Evolutionary conservation across 2,888 invertebrate species (phyloP).

Genomic region (Choreutis nemorana): DNA sequence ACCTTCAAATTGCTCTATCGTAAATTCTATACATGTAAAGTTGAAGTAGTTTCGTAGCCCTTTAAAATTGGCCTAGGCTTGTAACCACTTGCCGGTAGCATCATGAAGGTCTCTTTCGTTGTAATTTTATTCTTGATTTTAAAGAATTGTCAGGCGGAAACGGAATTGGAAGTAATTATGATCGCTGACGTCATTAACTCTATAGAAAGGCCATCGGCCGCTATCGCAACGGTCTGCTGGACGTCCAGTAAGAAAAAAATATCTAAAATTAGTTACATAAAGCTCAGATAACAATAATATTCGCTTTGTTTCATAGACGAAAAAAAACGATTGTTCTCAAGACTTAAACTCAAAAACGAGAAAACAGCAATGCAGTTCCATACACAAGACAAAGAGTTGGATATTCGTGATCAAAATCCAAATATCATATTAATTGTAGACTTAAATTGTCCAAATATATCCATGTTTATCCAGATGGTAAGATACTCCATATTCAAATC

Average conservation of each 20-base stretch:
- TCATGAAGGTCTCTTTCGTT: too few species aligned
- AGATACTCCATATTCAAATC: conserved; percentile 3
- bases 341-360: conserved; percentile 18
- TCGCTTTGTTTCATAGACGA: conserved; percentile 23
- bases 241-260: conserved; percentile 24
- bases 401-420: conserved; percentile 24
- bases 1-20: too few species aligned
- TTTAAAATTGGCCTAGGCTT: too few species aligned
- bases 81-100: too few species aligned
- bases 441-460: conserved; percentile 28
- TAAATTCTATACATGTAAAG: too few species aligned
- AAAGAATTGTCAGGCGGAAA: conserved; percentile 15
- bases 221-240: conserved; percentile 36
- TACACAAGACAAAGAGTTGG: conserved; percentile 16
- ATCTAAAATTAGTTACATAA: conserved; percentile 5
- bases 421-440: conserved; percentile 35
- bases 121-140: too few species aligned
- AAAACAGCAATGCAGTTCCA: conserved; percentile 25
- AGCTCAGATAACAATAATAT: conserved; percentile 3
- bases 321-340: conserved; percentile 24
- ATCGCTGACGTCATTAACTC: conserved; percentile 29
- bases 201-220: conserved; percentile 26
- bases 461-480: conserved; percentile 25
- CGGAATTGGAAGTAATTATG: conserved; percentile 18
- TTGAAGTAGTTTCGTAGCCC: too few species aligned